phyloP scores from a whole-genome alignment of 2,888 invertebrate species.

The Cheilosia pagana region DNA sequence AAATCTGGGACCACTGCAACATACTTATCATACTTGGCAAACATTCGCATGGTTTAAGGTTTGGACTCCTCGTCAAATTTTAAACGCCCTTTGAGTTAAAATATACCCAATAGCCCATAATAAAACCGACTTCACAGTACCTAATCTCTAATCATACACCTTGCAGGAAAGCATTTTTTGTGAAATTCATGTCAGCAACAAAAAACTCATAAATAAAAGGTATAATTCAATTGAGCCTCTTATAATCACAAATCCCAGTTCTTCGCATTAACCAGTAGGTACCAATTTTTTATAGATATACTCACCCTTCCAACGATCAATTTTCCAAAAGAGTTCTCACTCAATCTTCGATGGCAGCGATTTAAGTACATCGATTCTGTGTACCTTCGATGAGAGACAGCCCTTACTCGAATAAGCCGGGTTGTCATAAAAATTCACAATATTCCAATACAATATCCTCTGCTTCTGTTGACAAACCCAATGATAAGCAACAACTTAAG shows the following conservation, averaged over 20 bases:
- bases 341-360: slow-evolving; percentile 34
- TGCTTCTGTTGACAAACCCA: slow-evolving; percentile 51
- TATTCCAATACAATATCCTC: slow-evolving; percentile 23
- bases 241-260: slow-evolving; percentile 36
- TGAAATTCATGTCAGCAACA: not conserved
- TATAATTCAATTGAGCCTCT: slow-evolving; percentile 36
- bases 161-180: not conserved
- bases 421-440: slow-evolving; percentile 60
- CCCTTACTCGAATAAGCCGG: slow-evolving; percentile 15
- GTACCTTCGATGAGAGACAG: slow-evolving; percentile 8
- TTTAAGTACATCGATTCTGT: slow-evolving; percentile 35
- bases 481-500: slow-evolving; percentile 32
- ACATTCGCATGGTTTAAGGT: too few relatives aligned
- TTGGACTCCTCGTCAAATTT: too few relatives aligned
- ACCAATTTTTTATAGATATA: slow-evolving; percentile 48
- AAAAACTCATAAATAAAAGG: slow-evolving; percentile 22
- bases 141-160: too few relatives aligned
- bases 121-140: too few relatives aligned
- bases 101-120: too few relatives aligned
- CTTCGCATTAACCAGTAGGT: slow-evolving; percentile 32
- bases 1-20: too few relatives aligned
- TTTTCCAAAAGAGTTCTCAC: slow-evolving; percentile 51
- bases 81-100: too few relatives aligned
- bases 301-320: slow-evolving; percentile 59
- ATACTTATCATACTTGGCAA: too few relatives aligned